Evolutionary conservation across 2,797 vertebrate species (phyloP).

Genomic region (Microcaecilia unicolor): DNA sequence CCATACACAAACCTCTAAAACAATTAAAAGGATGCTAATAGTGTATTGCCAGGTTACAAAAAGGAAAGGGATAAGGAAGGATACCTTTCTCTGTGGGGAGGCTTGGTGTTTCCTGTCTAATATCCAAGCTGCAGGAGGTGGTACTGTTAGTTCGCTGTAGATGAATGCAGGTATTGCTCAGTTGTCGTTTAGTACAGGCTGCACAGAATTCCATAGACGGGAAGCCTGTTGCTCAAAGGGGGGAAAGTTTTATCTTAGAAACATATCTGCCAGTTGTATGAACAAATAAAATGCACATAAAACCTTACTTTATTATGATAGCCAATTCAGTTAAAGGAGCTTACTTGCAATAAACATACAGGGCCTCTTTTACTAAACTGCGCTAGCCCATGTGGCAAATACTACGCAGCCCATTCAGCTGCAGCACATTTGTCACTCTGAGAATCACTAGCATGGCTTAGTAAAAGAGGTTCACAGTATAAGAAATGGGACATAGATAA

Average conservation of each 20-base stretch:
- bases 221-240: constrained; percentile 38
- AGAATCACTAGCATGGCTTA: too few species aligned
- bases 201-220: constrained; percentile 43
- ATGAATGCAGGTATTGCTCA: constrained; percentile 54
- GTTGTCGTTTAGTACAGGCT: constrained; percentile 46
- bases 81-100: constrained; percentile 53
- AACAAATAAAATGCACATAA: background rate
- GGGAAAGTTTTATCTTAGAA: constrained; percentile 6
- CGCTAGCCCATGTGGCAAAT: too few species aligned
- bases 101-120: constrained; percentile 50
- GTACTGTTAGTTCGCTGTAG: constrained; percentile 51
- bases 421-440: too few species aligned
- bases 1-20: too few species aligned
- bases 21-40: background rate
- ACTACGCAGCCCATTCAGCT: too few species aligned
- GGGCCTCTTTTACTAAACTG: too few species aligned
- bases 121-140: constrained; percentile 59
- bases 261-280: background rate
- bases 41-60: background rate
- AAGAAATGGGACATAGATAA: too few species aligned
- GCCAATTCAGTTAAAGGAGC: too few species aligned
- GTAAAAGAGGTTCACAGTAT: too few species aligned
- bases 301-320: too few species aligned
- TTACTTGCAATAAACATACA: too few species aligned
- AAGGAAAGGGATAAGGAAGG: constrained; percentile 17